These are phyloP conservation scores for Semnopithecus entellus DNA, from an alignment of 2,113 vertebrate species.

Conservation along the genomic window DNA sequence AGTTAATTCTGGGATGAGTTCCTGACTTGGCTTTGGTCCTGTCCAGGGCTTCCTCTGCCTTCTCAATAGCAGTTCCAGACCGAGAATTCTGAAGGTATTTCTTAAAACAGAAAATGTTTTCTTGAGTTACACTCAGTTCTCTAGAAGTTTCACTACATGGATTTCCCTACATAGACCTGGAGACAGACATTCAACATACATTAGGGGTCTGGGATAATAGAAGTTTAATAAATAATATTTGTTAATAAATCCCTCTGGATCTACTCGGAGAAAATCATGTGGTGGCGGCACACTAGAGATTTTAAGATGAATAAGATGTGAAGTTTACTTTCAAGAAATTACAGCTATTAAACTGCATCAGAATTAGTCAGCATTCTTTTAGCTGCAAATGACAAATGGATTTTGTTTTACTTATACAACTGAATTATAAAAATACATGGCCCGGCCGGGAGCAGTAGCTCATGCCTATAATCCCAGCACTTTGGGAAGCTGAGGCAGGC, in stretches of 20 bases:
- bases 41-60: neutral
- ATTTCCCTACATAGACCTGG: neutral
- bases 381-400: neutral
- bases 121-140: neutral
- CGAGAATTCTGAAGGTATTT: neutral
- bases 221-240: neutral
- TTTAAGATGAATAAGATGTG: neutral
- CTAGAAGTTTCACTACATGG: neutral
- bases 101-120: neutral
- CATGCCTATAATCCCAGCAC: no score
- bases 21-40: neutral
- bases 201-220: neutral
- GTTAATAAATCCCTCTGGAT: slow-evolving; percentile 30
- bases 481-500: no score
- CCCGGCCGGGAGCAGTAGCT: neutral
- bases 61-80: neutral
- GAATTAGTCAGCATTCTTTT: slow-evolving; percentile 26
- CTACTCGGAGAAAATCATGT: slow-evolving; percentile 3
- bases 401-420: neutral
- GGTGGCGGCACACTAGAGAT: neutral
- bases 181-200: neutral
- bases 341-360: neutral
- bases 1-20: neutral
- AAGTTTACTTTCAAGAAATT: slow-evolving; percentile 18
- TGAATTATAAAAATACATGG: neutral